phyloP scores from a whole-genome alignment of 2,113 vertebrate genomes.

The Phocoena phocoena region DNA sequence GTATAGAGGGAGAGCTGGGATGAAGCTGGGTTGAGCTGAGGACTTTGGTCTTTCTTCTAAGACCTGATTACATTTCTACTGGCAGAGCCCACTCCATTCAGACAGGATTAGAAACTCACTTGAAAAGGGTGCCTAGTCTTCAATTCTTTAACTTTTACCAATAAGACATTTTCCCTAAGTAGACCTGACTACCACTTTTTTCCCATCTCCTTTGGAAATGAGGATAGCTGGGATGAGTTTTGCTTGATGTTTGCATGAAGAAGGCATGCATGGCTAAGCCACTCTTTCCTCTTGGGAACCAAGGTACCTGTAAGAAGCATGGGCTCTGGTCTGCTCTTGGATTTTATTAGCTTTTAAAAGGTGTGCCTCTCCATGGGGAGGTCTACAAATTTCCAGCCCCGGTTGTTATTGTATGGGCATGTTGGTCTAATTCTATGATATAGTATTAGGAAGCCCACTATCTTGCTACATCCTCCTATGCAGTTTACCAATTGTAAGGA shows the following conservation, averaged over 20 bases:
- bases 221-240: not conserved
- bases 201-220: not conserved
- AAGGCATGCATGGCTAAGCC: not conserved
- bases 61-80: not conserved
- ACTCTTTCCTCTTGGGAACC: not conserved
- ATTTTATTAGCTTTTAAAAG: not conserved
- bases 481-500: not conserved
- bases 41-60: not conserved
- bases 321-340: not conserved
- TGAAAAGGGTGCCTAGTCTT: not conserved
- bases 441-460: not conserved
- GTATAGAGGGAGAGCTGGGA: not conserved
- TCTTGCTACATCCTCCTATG: not conserved
- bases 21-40: not conserved
- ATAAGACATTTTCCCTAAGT: not conserved
- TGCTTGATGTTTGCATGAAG: not conserved
- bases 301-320: not conserved
- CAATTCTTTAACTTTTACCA: not conserved
- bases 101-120: not conserved
- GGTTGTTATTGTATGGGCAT: not conserved
- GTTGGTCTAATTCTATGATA: not conserved
- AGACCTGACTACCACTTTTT: not conserved
- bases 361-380: not conserved
- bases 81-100: not conserved
- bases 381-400: not conserved